phyloP scores from a whole-genome alignment of 1,140 invertebrate species.

The Metaphire vulgaris region DNA sequence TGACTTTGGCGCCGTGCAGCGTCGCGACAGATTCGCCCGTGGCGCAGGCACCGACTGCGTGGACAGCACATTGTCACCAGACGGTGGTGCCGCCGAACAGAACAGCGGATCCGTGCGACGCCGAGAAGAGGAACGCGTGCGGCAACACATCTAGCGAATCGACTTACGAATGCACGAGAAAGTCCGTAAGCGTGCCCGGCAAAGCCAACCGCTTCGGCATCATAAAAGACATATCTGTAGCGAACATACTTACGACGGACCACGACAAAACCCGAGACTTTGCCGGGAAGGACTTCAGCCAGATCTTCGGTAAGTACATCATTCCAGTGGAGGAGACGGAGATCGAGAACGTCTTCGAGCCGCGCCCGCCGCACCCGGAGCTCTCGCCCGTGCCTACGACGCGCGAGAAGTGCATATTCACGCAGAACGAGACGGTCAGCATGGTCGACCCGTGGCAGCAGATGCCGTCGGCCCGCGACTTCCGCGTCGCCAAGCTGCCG shows the following conservation, averaged over 20 bases:
- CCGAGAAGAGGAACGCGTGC: neutral
- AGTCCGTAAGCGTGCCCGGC: neutral
- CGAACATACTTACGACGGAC: constrained; percentile 41
- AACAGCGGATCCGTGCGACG: neutral
- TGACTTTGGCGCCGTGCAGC: neutral
- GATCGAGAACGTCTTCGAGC: constrained; percentile 18
- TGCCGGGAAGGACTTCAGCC: constrained; percentile 21
- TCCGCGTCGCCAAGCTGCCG: neutral
- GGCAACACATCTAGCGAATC: neutral
- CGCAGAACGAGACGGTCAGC: constrained; percentile 11
- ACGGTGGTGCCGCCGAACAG: neutral
- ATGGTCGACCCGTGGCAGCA: constrained; percentile 11
- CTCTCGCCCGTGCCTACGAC: neutral
- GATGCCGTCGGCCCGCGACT: neutral
- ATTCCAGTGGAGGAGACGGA: constrained; percentile 11
- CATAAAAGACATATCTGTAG: constrained; percentile 44
- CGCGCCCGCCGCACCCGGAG: constrained; percentile 1
- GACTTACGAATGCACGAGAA: neutral
- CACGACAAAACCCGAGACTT: constrained; percentile 43
- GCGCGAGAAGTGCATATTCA: constrained; percentile 9
- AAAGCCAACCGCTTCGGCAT: constrained; percentile 37
- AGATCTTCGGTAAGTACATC: constrained; percentile 12
- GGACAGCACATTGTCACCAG: neutral
- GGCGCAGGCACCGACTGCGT: neutral
- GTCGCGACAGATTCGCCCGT: neutral